phyloP scores from a whole-genome alignment of 2,113 vertebrate species.

The Etheostoma spectabile region DNA sequence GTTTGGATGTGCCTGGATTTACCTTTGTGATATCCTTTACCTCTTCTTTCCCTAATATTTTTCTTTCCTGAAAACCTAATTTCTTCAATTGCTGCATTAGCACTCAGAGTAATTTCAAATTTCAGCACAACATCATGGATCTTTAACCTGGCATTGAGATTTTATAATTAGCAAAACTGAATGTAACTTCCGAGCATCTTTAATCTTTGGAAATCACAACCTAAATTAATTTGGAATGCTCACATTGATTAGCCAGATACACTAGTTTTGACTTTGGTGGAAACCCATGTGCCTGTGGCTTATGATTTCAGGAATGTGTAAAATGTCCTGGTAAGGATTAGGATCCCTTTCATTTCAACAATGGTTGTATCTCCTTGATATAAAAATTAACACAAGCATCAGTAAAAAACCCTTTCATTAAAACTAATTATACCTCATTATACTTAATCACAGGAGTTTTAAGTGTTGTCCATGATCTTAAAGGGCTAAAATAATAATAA shows the following conservation, averaged over 20 bases:
- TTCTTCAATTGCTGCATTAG: not conserved
- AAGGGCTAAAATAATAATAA: not conserved
- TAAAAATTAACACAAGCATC: not conserved
- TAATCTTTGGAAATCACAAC: not conserved
- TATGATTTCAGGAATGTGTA: not conserved
- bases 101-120: not conserved
- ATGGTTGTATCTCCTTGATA: not conserved
- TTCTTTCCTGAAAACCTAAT: not conserved
- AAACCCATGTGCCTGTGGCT: not conserved
- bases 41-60: not conserved
- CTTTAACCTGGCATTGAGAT: not conserved
- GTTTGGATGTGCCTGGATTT: not conserved
- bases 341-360: not conserved
- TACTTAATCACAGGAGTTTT: not conserved
- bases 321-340: not conserved
- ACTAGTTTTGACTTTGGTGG: not conserved
- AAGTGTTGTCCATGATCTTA: not conserved
- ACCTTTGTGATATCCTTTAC: not conserved
- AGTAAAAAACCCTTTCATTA: not conserved
- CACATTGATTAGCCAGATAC: not conserved
- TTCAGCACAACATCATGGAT: rapidly evolving
- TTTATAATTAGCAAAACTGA: not conserved
- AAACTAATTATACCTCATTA: not conserved
- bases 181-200: not conserved
- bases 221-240: not conserved